These are phyloP conservation scores for Labeo calbasu DNA, from an alignment of 2,797 vertebrate genomes.

Conservation along the genomic window DNA sequence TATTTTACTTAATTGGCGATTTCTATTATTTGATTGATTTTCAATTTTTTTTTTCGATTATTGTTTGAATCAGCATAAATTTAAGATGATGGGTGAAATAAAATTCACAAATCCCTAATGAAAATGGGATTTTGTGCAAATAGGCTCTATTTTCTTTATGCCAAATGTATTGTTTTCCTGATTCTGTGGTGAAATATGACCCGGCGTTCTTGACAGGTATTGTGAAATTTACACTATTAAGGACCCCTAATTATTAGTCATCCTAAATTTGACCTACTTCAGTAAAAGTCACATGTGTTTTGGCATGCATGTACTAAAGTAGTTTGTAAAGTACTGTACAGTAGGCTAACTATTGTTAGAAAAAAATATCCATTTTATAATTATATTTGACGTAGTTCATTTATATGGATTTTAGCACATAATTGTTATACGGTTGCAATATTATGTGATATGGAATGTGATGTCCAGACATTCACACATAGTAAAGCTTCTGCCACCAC, in stretches of 20 bases:
- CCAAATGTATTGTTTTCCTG: background rate
- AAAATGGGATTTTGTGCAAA: background rate
- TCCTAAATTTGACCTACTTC: background rate
- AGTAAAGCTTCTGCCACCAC: background rate
- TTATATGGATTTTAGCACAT: background rate
- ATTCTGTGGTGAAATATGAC: conserved; percentile 1
- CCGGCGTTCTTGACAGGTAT: background rate
- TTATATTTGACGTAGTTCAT: background rate
- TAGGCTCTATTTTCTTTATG: too few relatives aligned
- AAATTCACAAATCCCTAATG: too few relatives aligned
- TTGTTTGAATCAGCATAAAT: background rate
- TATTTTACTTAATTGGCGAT: background rate
- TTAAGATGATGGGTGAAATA: background rate
- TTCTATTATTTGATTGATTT: background rate
- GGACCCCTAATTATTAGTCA: background rate
- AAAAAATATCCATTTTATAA: background rate
- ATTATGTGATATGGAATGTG: background rate
- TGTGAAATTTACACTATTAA: background rate
- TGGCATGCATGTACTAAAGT: background rate
- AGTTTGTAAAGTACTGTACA: background rate
- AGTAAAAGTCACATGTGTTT: background rate
- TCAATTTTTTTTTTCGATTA: background rate
- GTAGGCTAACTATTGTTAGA: background rate
- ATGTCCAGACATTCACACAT: background rate
- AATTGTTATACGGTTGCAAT: background rate